Evolutionary conservation across 2,797 vertebrate genomes (phyloP).

Genomic region (Diplodus sargus): DNA sequence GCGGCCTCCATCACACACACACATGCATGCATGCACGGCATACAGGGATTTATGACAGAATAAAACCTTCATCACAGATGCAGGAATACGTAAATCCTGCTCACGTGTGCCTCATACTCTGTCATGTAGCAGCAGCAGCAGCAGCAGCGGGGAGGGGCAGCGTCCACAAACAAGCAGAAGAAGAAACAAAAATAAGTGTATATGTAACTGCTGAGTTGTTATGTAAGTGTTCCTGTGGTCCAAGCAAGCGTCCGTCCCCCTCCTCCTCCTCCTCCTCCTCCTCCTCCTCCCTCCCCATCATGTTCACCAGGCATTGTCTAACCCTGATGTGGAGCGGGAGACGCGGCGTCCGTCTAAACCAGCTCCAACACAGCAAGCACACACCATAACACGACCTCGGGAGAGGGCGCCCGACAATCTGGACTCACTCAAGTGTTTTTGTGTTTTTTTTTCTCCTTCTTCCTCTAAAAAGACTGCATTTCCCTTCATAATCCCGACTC

Average conservation of each 20-base stretch:
- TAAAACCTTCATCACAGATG: constrained; percentile 79
- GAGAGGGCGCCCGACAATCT: constrained; percentile 32
- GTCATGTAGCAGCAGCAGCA: constrained; percentile 22
- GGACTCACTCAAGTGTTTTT: constrained; percentile 18
- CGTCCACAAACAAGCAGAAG: constrained; percentile 27
- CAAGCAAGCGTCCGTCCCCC: neutral
- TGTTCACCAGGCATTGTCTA: constrained; percentile 41
- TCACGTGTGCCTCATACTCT: constrained; percentile 54
- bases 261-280: neutral
- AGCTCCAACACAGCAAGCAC: constrained; percentile 32
- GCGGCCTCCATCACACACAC: constrained; percentile 34
- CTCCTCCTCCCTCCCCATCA: neutral
- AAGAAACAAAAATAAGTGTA: constrained; percentile 45
- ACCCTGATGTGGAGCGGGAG: constrained; percentile 26
- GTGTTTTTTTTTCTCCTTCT: neutral
- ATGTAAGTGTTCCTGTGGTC: constrained; percentile 59
- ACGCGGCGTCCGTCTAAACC: constrained; percentile 18
- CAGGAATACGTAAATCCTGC: constrained; percentile 74
- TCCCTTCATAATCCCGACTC: constrained; percentile 48
- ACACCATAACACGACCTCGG: constrained; percentile 44
- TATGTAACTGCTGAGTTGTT: constrained; percentile 51
- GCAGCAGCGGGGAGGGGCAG: constrained; percentile 19
- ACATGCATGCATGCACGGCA: constrained; percentile 30
- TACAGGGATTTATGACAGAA: constrained; percentile 74
- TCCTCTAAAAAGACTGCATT: constrained; percentile 22